phyloP scores from a whole-genome alignment of 2,113 vertebrate genomes.

The Pachycephala philippinensis region DNA sequence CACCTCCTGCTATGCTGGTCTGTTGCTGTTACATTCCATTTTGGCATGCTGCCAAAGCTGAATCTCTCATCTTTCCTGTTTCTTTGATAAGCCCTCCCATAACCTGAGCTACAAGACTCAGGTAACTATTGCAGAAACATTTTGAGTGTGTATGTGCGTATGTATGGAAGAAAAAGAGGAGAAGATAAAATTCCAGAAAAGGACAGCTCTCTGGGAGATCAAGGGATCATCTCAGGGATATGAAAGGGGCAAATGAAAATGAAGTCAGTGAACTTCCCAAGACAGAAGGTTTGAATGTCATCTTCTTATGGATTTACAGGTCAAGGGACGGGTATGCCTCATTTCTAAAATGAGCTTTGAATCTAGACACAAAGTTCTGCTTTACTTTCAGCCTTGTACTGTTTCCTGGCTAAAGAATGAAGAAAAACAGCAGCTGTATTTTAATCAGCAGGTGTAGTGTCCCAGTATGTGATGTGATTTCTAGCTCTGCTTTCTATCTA shows the following conservation, averaged over 20 bases:
- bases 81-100: slow-evolving; percentile 64
- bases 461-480: fast-evolving
- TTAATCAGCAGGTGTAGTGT: background rate
- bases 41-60: slow-evolving; percentile 73
- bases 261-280: background rate
- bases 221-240: background rate
- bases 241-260: background rate
- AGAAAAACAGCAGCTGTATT: background rate
- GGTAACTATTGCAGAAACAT: slow-evolving; percentile 65
- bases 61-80: background rate
- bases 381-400: background rate
- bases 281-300: background rate
- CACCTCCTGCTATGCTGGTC: background rate
- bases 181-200: background rate
- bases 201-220: background rate
- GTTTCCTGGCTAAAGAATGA: background rate
- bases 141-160: slow-evolving; percentile 2
- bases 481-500: background rate
- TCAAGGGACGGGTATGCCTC: background rate
- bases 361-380: background rate
- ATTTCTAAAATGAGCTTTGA: background rate
- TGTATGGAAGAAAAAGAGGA: slow-evolving; percentile 52
- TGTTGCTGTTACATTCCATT: background rate
- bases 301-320: background rate
- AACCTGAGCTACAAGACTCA: slow-evolving; percentile 47